Evolutionary conservation across 2,888 invertebrate species (phyloP).

Genomic region (Ariolimax columbianus): DNA sequence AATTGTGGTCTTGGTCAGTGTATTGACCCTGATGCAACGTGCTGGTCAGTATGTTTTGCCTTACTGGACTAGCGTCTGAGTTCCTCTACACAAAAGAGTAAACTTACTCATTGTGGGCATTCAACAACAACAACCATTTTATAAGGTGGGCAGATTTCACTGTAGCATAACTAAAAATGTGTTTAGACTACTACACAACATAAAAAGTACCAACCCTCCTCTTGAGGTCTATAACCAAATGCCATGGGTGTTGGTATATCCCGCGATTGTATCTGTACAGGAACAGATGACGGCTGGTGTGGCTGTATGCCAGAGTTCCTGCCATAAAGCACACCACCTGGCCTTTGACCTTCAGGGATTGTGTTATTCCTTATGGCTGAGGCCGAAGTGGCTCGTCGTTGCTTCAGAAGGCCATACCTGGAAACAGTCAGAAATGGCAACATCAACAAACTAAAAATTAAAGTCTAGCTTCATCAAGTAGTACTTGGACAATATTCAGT

Average conservation of each 20-base stretch:
- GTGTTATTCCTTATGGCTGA: constrained; percentile 2
- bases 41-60: too few relatives aligned
- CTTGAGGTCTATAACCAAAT: constrained; percentile 45
- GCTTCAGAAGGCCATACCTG: constrained; percentile 44
- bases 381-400: constrained; percentile 41
- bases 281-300: constrained; percentile 6
- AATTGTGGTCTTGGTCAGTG: too few relatives aligned
- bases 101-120: too few relatives aligned
- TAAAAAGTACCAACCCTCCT: constrained; percentile 20
- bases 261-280: constrained; percentile 14
- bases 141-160: too few relatives aligned
- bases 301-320: constrained; percentile 6
- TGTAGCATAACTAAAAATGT: too few relatives aligned
- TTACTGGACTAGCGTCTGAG: too few relatives aligned
- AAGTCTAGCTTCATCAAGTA: too few relatives aligned
- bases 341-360: constrained; percentile 12
- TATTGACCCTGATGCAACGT: too few relatives aligned
- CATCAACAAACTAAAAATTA: background rate
- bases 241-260: constrained; percentile 38
- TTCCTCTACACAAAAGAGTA: too few relatives aligned
- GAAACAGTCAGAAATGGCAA: background rate
- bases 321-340: constrained; percentile 27
- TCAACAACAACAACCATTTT: too few relatives aligned
- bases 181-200: too few relatives aligned
- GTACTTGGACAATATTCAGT: too few relatives aligned